Percentiles rank a stretch among this genome's conserved stretches.
Conservation (phyloP, 2,888 invertebrate species). For the Neria commutata region DNA sequence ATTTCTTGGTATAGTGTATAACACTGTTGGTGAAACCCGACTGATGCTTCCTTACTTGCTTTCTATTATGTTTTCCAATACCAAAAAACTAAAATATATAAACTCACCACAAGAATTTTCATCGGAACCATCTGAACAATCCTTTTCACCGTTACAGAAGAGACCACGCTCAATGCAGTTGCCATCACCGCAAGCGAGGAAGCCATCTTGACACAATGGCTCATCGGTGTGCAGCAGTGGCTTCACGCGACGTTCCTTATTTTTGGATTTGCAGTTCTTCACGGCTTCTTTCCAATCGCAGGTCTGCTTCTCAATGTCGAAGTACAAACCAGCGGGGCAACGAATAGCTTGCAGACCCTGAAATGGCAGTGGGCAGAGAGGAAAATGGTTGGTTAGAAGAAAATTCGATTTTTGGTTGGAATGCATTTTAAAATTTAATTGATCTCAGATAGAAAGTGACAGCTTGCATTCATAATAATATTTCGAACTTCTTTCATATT, state of each 20-base stretch:
- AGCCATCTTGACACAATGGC: conserved; percentile 86
- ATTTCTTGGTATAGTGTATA: no score
- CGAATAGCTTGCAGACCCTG: conserved; percentile 91
- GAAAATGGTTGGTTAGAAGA: not conserved
- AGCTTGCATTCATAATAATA: conserved; percentile 3
- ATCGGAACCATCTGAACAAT: conserved; percentile 87
- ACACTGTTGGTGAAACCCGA: no score
- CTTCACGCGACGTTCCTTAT: conserved; percentile 86
- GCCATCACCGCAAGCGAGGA: conserved; percentile 85
- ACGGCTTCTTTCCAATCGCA: conserved; percentile 94
- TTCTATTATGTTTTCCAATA: no score
- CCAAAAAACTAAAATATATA: conserved; percentile 41
- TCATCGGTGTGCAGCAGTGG: conserved; percentile 88
- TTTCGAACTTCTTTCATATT: not conserved
- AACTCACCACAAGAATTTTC: conserved; percentile 88
- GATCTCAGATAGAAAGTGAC: not conserved
- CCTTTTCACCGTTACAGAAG: conserved; percentile 92
- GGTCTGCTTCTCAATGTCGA: conserved; percentile 93
- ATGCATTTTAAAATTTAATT: not conserved
- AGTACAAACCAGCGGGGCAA: conserved; percentile 89
- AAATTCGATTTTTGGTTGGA: not conserved
- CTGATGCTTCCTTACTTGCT: no score
- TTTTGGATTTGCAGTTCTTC: conserved; percentile 90
- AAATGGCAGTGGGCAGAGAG: not conserved
- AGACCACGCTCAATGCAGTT: conserved; percentile 86